These are phyloP conservation scores for Erebia aethiops DNA, from an alignment of 2,888 invertebrate genomes.

Conservation along the genomic window DNA sequence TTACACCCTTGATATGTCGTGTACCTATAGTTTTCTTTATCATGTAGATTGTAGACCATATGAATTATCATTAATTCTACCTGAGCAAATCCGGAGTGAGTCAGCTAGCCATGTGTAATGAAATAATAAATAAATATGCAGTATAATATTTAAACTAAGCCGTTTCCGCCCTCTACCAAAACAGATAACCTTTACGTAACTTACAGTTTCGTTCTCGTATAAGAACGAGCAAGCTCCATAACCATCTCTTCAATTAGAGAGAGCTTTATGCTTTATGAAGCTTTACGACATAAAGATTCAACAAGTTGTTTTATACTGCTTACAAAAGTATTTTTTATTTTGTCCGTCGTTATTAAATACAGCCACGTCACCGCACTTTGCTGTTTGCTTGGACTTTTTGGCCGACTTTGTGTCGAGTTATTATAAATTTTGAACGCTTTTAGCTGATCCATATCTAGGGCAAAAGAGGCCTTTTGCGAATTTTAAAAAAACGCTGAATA, in stretches of 20 bases:
- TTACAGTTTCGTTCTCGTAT: background rate
- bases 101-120: too few relatives aligned
- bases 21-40: too few relatives aligned
- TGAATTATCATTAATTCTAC: too few relatives aligned
- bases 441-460: background rate
- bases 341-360: background rate
- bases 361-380: background rate
- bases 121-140: too few relatives aligned
- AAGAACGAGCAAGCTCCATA: background rate
- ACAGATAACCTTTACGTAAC: background rate
- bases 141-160: too few relatives aligned
- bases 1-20: too few relatives aligned
- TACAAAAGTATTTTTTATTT: background rate
- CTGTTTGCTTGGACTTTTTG: background rate
- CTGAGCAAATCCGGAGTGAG: too few relatives aligned
- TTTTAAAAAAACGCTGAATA: background rate
- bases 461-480: background rate
- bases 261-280: constrained; percentile 1
- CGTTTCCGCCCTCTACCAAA: too few relatives aligned
- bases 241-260: constrained; percentile 3
- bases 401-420: background rate
- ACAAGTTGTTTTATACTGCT: constrained; percentile 7
- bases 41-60: too few relatives aligned
- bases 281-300: constrained; percentile 9
- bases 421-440: background rate